Percentiles rank a stretch among this genome's conserved stretches.
phyloP scores from a whole-genome alignment of 2,888 invertebrate genomes.

The Anagyrus pseudococci region DNA sequence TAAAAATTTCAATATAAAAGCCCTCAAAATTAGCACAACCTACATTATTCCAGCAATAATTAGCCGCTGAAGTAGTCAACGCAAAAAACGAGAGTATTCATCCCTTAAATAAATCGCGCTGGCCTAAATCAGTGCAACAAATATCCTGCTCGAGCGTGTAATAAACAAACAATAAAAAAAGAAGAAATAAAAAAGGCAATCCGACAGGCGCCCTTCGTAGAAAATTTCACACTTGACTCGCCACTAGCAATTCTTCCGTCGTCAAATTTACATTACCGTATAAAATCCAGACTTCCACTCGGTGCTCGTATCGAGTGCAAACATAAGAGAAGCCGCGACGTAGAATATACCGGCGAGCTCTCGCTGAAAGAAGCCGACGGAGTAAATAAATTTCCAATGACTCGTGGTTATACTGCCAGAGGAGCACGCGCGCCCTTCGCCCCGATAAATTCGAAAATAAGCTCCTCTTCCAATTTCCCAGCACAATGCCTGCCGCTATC shows the following conservation, averaged over 20 bases:
- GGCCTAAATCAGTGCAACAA: no score
- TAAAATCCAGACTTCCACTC: neutral
- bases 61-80: no score
- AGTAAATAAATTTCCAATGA: conserved; percentile 23
- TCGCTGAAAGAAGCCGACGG: conserved; percentile 7
- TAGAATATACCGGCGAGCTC: neutral
- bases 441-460: conserved; percentile 34
- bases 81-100: no score
- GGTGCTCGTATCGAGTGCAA: neutral
- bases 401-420: neutral
- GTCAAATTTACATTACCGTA: neutral
- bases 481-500: conserved; percentile 26
- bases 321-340: neutral
- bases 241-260: neutral
- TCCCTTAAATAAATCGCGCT: no score
- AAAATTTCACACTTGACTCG: neutral
- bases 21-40: no score
- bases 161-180: no score
- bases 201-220: no score
- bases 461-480: conserved; percentile 36
- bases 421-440: neutral
- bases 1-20: no score
- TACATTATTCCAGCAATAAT: no score
- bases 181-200: no score
- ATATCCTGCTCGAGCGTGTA: no score